Evolutionary conservation across 2,797 vertebrate genomes (phyloP).

Genomic region (Gadopsis marmoratus): DNA sequence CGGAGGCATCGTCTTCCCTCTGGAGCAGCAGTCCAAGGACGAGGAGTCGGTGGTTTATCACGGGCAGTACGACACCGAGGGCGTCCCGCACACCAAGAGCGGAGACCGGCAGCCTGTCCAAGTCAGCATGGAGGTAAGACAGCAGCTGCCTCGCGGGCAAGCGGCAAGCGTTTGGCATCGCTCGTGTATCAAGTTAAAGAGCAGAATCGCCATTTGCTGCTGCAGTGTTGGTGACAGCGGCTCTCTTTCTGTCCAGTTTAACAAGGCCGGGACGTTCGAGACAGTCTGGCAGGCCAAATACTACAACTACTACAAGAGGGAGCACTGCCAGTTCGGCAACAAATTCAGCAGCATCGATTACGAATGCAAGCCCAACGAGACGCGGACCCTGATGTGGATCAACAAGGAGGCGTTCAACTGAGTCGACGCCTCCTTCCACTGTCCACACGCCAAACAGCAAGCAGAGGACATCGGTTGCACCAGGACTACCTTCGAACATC

Average conservation of each 20-base stretch:
- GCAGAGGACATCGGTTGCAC: slow-evolving; percentile 30
- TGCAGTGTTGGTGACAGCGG: neutral
- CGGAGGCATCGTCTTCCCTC: slow-evolving; percentile 89
- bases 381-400: slow-evolving; percentile 99
- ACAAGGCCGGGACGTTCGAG: slow-evolving; percentile 93
- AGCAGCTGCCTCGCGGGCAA: no score
- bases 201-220: neutral
- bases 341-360: slow-evolving; percentile 96
- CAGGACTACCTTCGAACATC: slow-evolving; percentile 48
- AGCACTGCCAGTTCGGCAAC: slow-evolving; percentile 98
- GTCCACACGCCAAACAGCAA: neutral
- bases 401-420: slow-evolving; percentile 96
- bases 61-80: slow-evolving; percentile 95
- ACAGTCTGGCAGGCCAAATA: slow-evolving; percentile 99
- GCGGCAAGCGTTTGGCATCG: neutral
- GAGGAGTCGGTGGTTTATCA: slow-evolving; percentile 89
- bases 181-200: neutral
- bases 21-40: slow-evolving; percentile 92
- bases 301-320: slow-evolving; percentile 99
- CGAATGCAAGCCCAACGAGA: slow-evolving; percentile 98
- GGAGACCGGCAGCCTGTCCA: slow-evolving; percentile 97
- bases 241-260: slow-evolving; percentile 76
- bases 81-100: slow-evolving; percentile 96
- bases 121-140: slow-evolving; percentile 93
- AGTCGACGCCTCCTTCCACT: neutral